Evolutionary conservation across 2,797 vertebrate genomes (phyloP).

Genomic region (Helostoma temminkii): DNA sequence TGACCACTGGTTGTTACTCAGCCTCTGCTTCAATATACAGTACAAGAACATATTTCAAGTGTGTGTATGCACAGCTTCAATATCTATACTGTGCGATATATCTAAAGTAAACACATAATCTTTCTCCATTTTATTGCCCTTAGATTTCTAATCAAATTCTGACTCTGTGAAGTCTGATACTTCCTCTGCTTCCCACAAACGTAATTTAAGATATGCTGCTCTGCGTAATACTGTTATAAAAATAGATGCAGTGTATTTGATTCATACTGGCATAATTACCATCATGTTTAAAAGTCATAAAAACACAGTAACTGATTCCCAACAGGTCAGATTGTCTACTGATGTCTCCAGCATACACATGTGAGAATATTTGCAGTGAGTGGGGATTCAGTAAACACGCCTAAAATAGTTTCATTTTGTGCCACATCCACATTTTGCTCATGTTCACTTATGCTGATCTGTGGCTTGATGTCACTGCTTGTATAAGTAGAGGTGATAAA

Average conservation of each 20-base stretch:
- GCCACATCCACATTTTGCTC: neutral
- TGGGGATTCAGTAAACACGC: neutral
- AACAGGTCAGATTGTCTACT: neutral
- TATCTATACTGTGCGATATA: too few relatives aligned
- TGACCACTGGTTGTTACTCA: too few relatives aligned
- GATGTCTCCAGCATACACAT: neutral
- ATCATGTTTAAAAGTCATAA: neutral
- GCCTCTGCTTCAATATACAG: too few relatives aligned
- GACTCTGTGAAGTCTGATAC: neutral
- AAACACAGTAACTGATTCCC: neutral
- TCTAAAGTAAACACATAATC: too few relatives aligned
- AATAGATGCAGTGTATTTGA: too few relatives aligned
- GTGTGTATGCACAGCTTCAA: too few relatives aligned
- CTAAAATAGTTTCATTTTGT: neutral
- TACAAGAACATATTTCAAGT: too few relatives aligned
- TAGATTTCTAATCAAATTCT: neutral
- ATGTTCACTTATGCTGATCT: neutral
- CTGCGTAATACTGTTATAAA: neutral
- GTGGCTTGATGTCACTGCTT: neutral
- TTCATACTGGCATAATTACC: neutral
- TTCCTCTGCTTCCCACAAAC: neutral
- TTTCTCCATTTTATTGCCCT: neutral
- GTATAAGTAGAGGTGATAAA: neutral
- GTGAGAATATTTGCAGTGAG: neutral
- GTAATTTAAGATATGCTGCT: neutral